A percentile compares a stretch with the other conserved stretches of the same genome.
Conservation (phyloP, 2,888 invertebrate genomes). For the Dioctria rufipes region DNA sequence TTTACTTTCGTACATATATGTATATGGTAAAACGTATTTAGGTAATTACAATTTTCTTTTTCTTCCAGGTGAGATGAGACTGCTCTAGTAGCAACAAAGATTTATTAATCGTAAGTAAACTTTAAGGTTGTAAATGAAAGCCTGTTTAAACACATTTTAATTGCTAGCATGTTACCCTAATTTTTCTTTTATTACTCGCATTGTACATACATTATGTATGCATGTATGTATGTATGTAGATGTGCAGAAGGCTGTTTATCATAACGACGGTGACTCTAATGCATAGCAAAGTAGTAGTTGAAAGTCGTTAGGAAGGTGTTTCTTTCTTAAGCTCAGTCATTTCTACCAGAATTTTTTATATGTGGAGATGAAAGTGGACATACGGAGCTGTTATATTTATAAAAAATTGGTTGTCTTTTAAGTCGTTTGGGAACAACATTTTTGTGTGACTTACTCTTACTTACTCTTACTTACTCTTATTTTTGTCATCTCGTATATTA, state of each 20-base stretch:
- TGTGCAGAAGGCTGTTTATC: constrained; percentile 18
- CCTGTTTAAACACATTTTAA: constrained; percentile 26
- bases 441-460: no score
- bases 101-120: constrained; percentile 24
- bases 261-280: not conserved
- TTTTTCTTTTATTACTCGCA: constrained; percentile 35
- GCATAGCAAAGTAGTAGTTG: not conserved
- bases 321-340: no score
- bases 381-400: no score
- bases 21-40: not conserved
- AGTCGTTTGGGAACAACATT: no score
- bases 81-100: constrained; percentile 4
- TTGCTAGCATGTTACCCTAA: constrained; percentile 35
- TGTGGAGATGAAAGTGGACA: no score
- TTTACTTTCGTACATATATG: no score
- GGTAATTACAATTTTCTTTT: constrained; percentile 38
- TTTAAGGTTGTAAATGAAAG: not conserved
- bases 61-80: constrained; percentile 33
- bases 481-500: no score
- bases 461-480: no score
- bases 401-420: no score
- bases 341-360: no score
- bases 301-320: not conserved
- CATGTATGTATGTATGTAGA: no score
- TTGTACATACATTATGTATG: not conserved